Evolutionary conservation across 2,797 vertebrate genomes (phyloP), one percentile per base, ranked within the genome.

Genomic region (Phalanger gymnotis): DNA sequence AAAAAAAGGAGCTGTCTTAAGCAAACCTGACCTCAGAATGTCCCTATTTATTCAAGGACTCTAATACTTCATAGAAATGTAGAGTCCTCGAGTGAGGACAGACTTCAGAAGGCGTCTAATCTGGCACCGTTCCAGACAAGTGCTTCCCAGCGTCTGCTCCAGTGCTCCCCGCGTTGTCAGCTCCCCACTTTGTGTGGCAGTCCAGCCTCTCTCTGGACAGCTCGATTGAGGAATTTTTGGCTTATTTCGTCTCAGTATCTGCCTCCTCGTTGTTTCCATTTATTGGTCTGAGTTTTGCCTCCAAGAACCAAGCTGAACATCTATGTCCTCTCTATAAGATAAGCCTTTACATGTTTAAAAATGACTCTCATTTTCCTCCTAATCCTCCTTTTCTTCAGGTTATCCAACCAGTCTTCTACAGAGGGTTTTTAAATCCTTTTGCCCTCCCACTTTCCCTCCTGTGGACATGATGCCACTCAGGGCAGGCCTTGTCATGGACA

Each of bases 1-100:
- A 96, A 96, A 93, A 22, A 53, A 95, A 94, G 92, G 30, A 91
- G 10, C 53, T 55, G 94, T 13, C 90, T 94, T 73, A 90, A 91
- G 94, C 53, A 96, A 91, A 92, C 47, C 25, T 27, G 53, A 91
- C 93, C 93, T 93, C 52, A 30, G 96, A 90, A 61, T 28, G 55
- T 93, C 57, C 92, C 0, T 54, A 2, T 73, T 93, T 31, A n/a
- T 58, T 95, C 93, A 73, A 22, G 90, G 54, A 40, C 94, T 47
- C 56, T 90, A 56, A 90, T 66, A 54, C 95, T 92, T 92, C n/a
- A 12, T 22, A 73, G 66, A 9, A 40, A 47, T 1, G 19, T 89
- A 51, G 81, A 57, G 73, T 92, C 22, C 40, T 58, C 12, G 30
- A 34, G 16, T 16, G 0, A 16, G 19, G 25, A 47, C 2, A n/a